phyloP scores from a whole-genome alignment of 2,797 vertebrate genomes.

The Mionectes olivaceus region DNA sequence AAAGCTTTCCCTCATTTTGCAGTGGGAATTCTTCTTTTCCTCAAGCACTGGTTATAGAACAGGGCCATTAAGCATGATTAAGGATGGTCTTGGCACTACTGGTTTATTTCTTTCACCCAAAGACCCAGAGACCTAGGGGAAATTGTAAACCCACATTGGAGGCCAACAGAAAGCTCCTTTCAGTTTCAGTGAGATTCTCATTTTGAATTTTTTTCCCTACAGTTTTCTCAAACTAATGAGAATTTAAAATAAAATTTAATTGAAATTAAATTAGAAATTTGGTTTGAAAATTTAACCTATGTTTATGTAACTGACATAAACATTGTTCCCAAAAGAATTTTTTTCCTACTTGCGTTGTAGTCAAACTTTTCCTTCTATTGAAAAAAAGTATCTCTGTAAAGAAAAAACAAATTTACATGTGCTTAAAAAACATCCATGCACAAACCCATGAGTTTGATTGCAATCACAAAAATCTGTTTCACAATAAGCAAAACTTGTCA shows the following conservation, averaged over 20 bases:
- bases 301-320: neutral
- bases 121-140: neutral
- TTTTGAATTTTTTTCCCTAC: neutral
- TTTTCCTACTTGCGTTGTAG: neutral
- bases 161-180: neutral
- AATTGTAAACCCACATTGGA: neutral
- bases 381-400: neutral
- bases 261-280: neutral
- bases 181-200: neutral
- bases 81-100: neutral
- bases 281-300: neutral
- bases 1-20: neutral
- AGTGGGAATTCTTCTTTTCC: neutral
- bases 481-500: neutral
- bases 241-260: neutral
- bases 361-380: neutral
- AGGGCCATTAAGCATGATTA: neutral
- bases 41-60: neutral
- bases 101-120: neutral
- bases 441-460: neutral
- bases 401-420: neutral
- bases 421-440: neutral
- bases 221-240: neutral
- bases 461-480: neutral
- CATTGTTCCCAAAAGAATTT: neutral